Evolutionary conservation across 2,113 vertebrate genomes (phyloP).

Genomic region (Perca fluviatilis): DNA sequence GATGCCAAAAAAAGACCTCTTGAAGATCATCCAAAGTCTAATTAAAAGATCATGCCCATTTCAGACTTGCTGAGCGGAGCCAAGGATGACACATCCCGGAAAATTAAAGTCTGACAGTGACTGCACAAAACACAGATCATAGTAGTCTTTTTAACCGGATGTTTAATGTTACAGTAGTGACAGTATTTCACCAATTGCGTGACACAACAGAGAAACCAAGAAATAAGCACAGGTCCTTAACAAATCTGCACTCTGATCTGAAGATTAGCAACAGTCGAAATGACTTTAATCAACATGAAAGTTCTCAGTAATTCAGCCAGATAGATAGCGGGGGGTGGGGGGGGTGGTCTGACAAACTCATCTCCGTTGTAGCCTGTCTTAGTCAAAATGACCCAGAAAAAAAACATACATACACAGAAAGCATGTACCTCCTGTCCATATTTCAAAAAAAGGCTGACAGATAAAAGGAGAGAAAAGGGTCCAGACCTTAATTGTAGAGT

Average conservation of each 20-base stretch:
- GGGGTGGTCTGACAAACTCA: background rate
- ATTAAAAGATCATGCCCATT: constrained; percentile 22
- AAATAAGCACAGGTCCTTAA: background rate
- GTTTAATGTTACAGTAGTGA: background rate
- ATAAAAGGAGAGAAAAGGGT: constrained; percentile 18
- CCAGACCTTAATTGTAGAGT: constrained; percentile 62
- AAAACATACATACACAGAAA: background rate
- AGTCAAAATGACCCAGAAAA: background rate
- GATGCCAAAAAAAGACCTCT: constrained; percentile 3
- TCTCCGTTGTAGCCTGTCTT: background rate
- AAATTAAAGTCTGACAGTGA: background rate
- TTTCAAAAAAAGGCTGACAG: constrained; percentile 16
- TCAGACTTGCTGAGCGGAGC: constrained; percentile 2
- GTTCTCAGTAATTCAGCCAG: constrained; percentile 25
- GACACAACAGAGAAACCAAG: background rate
- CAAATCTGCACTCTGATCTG: background rate
- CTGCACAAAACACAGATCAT: background rate
- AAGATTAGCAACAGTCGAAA: background rate
- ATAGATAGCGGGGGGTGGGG: background rate
- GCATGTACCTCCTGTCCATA: background rate
- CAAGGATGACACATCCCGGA: background rate
- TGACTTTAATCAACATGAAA: constrained; percentile 33
- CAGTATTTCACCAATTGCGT: background rate
- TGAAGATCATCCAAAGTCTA: constrained; percentile 35
- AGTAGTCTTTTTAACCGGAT: background rate